Percentiles rank a stretch among this genome's conserved stretches.
phyloP scores from a whole-genome alignment of 2,113 vertebrate species.

The Myotis brandtii region DNA sequence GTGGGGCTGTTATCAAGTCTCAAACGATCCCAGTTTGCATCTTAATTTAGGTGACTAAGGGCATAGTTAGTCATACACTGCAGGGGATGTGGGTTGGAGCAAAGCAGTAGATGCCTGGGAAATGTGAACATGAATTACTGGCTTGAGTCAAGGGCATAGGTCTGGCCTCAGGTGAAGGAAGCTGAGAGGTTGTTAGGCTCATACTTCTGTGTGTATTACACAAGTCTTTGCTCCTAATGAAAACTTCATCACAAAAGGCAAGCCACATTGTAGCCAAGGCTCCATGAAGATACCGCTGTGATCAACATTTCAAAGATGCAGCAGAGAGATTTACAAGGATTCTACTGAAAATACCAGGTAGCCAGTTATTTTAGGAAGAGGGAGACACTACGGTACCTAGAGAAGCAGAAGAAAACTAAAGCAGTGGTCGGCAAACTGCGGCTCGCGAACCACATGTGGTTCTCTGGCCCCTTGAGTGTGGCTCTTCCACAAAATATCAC shows the following conservation, averaged over 20 bases:
- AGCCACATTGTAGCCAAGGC: not conserved
- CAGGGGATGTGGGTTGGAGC: not conserved
- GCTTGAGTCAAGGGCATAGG: not conserved
- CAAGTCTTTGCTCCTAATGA: not conserved
- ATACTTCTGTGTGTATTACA: not conserved
- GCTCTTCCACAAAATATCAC: too few relatives aligned
- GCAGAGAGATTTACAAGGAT: not conserved
- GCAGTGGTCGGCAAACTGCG: too few relatives aligned
- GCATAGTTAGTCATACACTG: not conserved
- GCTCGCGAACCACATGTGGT: too few relatives aligned
- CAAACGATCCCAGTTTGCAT: not conserved
- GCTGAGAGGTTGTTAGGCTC: not conserved
- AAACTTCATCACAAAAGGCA: not conserved
- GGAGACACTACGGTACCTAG: too few relatives aligned
- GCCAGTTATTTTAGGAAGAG: not conserved
- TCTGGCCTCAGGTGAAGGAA: not conserved
- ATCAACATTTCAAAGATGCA: not conserved
- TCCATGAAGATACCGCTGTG: not conserved
- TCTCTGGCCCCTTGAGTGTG: too few relatives aligned
- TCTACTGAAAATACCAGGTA: not conserved
- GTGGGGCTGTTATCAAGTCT: not conserved
- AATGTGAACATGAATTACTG: not conserved
- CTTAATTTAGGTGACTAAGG: not conserved
- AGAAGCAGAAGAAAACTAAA: not conserved
- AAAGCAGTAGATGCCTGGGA: not conserved